These are phyloP conservation scores for Phyllopteryx taeniolatus DNA, from an alignment of 2,113 vertebrate genomes.

Conservation along the genomic window DNA sequence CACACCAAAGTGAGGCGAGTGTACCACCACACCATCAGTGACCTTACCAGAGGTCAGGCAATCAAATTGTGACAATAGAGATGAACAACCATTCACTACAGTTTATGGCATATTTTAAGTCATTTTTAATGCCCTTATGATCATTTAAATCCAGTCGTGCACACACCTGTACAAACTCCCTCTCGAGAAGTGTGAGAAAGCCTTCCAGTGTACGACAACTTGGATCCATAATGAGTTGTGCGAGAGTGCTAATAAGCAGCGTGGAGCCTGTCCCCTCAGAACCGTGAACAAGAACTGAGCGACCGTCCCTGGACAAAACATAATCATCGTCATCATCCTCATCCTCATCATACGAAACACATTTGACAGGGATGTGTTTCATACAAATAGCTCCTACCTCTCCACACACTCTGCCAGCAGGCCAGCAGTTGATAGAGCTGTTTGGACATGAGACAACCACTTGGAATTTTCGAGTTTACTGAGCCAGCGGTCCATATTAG, in stretches of 20 bases:
- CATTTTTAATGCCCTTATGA: background rate
- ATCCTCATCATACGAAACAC: background rate
- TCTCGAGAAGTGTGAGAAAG: conserved; percentile 82
- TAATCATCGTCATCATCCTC: background rate
- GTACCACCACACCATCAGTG: too few species aligned
- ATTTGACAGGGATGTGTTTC: background rate
- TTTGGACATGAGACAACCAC: conserved; percentile 84
- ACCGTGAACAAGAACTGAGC: conserved; percentile 80
- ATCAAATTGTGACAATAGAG: too few species aligned
- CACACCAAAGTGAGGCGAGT: too few species aligned
- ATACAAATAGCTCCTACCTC: conserved; percentile 66
- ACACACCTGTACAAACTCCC: conserved; percentile 85
- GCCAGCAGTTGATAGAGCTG: conserved; percentile 76
- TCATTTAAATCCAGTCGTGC: background rate
- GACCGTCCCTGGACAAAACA: conserved; percentile 71
- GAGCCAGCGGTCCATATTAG: conserved; percentile 82
- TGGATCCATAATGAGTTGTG: conserved; percentile 84
- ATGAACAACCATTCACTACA: too few species aligned
- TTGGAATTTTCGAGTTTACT: conserved; percentile 79
- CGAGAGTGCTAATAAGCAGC: conserved; percentile 81
- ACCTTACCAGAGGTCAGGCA: too few species aligned
- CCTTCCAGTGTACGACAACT: conserved; percentile 75
- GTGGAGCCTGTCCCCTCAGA: conserved; percentile 80
- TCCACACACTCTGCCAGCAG: conserved; percentile 83
- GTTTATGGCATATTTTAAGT: too few species aligned